phyloP scores from a whole-genome alignment of 2,113 vertebrate species.

The Saiga tatarica region DNA sequence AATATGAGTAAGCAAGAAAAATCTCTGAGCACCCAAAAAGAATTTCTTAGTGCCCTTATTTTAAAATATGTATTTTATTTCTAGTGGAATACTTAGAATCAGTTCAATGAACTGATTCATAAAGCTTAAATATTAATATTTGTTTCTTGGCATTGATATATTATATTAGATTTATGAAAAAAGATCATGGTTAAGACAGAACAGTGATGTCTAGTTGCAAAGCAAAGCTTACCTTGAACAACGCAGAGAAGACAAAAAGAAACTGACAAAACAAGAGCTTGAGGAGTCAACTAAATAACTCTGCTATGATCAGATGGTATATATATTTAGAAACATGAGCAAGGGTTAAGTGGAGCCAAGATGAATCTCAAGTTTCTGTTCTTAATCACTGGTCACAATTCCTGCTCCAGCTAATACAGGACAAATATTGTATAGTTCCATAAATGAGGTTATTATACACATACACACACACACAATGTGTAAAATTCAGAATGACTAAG shows the following conservation, averaged over 20 bases:
- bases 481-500: background rate
- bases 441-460: background rate
- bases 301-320: rapidly evolving
- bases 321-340: background rate
- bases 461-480: background rate
- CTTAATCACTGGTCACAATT: background rate
- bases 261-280: background rate
- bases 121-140: background rate
- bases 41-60: background rate
- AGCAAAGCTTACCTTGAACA: background rate
- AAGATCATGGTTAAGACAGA: background rate
- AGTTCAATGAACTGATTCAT: background rate
- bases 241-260: background rate
- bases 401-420: background rate
- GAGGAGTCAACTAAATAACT: background rate
- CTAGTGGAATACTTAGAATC: background rate
- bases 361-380: background rate
- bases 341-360: background rate
- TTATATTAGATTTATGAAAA: background rate
- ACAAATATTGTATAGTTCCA: background rate
- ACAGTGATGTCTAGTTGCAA: background rate
- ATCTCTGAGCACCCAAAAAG: background rate
- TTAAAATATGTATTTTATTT: background rate
- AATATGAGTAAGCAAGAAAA: background rate
- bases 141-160: background rate